Evolutionary conservation across 2,113 vertebrate species (phyloP), one percentile per base, ranked within the genome.

Genomic region (Cryptotis parvus): DNA sequence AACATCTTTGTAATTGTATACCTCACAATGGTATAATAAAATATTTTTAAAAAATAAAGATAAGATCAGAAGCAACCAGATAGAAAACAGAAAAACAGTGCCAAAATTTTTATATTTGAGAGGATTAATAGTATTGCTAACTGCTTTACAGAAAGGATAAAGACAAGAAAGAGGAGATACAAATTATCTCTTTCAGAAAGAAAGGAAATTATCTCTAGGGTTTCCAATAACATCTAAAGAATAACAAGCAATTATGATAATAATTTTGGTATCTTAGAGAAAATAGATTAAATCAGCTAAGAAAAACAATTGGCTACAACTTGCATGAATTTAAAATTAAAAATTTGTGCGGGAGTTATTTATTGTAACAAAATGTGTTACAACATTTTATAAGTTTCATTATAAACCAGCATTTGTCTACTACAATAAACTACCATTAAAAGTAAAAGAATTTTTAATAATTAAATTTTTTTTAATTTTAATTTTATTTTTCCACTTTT

Each of bases 71-170:
- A 84, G 15, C 69, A 82, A 84, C 79, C 22, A 79, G 14, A 75
- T 8, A 72, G 70, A 76, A 87, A 90, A 81, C 2, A 69, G 41
- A 45, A 77, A 77, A 73, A n/a, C n/a, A 20, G 79, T 49, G 4
- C 12, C 55, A 88, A n/a, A 89, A 29, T 1, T n/a, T 49, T 20
- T 70, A 72, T 35, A 14, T 45, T 82, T 74, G 55, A 84, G 33
- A 84, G 83, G 52, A 83, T 79, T 55, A 75, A 61, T 26, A 84
- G 11, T 87, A 87, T 78, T 69, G 15, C 43, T 72, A 37, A 75
- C 4, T 0, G 3, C 3, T 4, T 76, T 37, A 76, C 4, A 84
- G 26, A 10, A 89, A 70, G 43, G n/a, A 58, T 35, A 18, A 58
- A 65, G 16, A 66, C 78, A 49, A 65, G 41, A 45, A 14, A 77